Evolutionary conservation across 1,140 invertebrate genomes (phyloP).

Genomic region (Brevipalpus yothersi): DNA sequence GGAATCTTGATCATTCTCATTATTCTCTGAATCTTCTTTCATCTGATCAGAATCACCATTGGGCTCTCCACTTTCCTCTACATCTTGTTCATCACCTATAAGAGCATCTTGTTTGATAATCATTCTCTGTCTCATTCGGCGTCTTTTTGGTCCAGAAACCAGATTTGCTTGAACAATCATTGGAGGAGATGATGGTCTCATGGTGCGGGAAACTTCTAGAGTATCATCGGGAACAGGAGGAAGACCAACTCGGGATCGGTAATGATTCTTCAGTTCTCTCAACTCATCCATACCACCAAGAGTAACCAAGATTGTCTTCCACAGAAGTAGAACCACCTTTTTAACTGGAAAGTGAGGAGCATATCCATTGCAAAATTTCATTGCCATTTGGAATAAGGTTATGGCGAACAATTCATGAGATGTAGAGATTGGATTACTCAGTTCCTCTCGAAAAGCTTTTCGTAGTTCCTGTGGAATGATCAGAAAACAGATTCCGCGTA

Average conservation of each 20-base stretch:
- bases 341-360: conserved; percentile 93
- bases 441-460: conserved; percentile 8
- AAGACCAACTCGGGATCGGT: conserved; percentile 42
- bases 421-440: conserved; percentile 5
- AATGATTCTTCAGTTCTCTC: conserved; percentile 41
- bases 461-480: conserved; percentile 5
- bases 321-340: conserved; percentile 79
- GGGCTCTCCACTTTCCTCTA: background rate
- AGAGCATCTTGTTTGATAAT: conserved; percentile 6
- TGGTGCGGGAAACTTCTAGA: conserved; percentile 64
- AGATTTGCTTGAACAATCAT: conserved; percentile 71
- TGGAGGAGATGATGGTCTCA: conserved; percentile 83
- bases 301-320: conserved; percentile 66
- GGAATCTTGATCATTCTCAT: conserved; percentile 4
- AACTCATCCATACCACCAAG: conserved; percentile 65
- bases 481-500: background rate
- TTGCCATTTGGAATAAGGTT: conserved; percentile 77
- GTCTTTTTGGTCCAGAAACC: conserved; percentile 13
- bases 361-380: conserved; percentile 71
- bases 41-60: background rate
- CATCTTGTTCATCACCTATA: background rate
- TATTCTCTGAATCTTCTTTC: background rate
- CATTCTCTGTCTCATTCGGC: conserved; percentile 32
- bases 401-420: conserved; percentile 56
- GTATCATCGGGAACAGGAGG: conserved; percentile 64